Percentiles rank a stretch among this genome's conserved stretches.
phyloP scores from a whole-genome alignment of 2,113 vertebrate species.

The Cephalophus harveyi region DNA sequence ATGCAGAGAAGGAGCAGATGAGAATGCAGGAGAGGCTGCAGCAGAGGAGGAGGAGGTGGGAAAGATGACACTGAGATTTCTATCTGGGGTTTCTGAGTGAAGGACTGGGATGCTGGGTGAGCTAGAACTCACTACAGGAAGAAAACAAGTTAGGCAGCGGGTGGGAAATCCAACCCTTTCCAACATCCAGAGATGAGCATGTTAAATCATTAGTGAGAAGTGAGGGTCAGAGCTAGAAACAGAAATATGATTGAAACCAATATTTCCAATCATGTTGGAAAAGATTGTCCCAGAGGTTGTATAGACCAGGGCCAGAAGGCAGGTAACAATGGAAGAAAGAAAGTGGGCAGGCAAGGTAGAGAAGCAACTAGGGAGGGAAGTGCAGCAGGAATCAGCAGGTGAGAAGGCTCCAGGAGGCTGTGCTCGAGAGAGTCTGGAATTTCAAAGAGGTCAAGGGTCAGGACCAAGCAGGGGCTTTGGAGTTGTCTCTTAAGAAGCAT shows the following conservation, averaged over 20 bases:
- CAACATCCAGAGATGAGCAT: not conserved
- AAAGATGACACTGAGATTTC: not conserved
- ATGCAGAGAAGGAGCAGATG: not conserved
- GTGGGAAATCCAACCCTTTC: not conserved
- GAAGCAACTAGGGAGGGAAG: not conserved
- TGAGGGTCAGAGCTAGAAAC: not conserved
- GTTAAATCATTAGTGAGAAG: not conserved
- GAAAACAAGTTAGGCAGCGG: not conserved
- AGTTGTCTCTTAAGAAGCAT: not conserved
- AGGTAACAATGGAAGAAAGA: not conserved
- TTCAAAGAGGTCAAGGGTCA: not conserved
- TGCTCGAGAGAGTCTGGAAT: not conserved
- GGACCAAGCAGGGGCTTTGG: not conserved
- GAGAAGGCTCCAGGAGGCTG: not conserved
- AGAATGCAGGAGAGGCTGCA: not conserved
- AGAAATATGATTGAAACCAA: not conserved
- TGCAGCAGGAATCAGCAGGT: not conserved
- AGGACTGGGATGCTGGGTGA: not conserved
- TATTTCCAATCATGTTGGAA: too few species aligned
- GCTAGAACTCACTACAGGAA: not conserved
- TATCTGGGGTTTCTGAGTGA: not conserved
- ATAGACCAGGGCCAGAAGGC: not conserved
- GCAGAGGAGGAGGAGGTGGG: not conserved
- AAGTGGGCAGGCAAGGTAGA: not conserved
- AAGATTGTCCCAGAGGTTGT: not conserved